Evolutionary conservation across 2,888 invertebrate species (phyloP).

Genomic region (Cistogaster globosa): DNA sequence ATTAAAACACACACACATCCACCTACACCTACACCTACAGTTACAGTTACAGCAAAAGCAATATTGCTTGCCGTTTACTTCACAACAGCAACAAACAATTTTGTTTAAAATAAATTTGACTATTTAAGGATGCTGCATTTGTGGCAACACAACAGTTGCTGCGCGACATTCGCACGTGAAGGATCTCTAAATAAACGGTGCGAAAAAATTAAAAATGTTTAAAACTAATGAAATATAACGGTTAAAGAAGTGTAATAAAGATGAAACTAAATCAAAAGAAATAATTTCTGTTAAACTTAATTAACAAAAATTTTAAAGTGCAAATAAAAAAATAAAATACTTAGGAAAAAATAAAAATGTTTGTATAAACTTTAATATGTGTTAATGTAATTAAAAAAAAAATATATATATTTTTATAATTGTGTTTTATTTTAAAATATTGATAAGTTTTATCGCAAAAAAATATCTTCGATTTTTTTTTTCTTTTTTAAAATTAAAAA

Average conservation of each 20-base stretch:
- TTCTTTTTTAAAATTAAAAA: too few species aligned
- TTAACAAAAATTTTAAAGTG: slow-evolving; percentile 46
- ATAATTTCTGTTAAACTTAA: slow-evolving; percentile 37
- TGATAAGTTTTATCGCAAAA: too few species aligned
- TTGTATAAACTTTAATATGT: background rate
- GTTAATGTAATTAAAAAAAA: background rate
- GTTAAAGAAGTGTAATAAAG: slow-evolving; percentile 67
- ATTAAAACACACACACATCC: background rate
- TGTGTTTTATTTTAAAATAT: too few species aligned
- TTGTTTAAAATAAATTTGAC: slow-evolving; percentile 61
- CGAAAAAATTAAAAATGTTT: slow-evolving; percentile 17
- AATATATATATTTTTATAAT: background rate
- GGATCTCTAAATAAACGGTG: slow-evolving; percentile 60
- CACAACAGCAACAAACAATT: slow-evolving; percentile 47
- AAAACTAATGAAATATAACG: slow-evolving; percentile 31
- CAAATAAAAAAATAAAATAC: background rate
- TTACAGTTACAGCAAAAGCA: slow-evolving; percentile 21
- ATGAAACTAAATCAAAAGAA: slow-evolving; percentile 27
- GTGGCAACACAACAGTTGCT: slow-evolving; percentile 79
- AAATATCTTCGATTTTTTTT: too few species aligned
- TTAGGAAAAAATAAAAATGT: background rate
- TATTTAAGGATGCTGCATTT: slow-evolving; percentile 82
- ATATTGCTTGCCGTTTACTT: slow-evolving; percentile 35
- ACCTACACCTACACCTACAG: background rate
- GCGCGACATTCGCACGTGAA: slow-evolving; percentile 79